A percentile compares a stretch with the other conserved stretches of the same genome.
phyloP scores from a whole-genome alignment of 1,140 invertebrate genomes.

The Drosophila dunni region DNA sequence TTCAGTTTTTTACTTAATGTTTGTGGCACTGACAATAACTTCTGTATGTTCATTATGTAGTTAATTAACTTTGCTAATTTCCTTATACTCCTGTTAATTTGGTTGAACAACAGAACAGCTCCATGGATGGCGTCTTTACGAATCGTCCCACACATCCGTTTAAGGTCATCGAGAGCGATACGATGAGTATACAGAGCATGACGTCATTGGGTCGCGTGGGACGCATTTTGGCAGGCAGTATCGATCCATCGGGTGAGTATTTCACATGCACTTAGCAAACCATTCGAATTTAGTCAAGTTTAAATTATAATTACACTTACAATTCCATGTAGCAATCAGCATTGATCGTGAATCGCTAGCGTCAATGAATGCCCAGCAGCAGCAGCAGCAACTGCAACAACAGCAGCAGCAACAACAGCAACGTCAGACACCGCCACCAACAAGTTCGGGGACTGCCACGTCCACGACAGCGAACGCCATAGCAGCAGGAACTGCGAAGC shows the following conservation, averaged over 20 bases:
- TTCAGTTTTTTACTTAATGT: constrained; percentile 7
- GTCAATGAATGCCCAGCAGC: constrained; percentile 66
- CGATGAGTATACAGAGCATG: constrained; percentile 93
- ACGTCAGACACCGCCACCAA: constrained; percentile 44
- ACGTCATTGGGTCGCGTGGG: constrained; percentile 93
- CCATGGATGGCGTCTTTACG: constrained; percentile 87
- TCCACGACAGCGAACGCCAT: constrained; percentile 29
- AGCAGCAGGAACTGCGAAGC: constrained; percentile 50
- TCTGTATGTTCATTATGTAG: neutral
- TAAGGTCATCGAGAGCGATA: constrained; percentile 93
- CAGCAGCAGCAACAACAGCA: constrained; percentile 47
- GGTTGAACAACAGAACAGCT: constrained; percentile 76
- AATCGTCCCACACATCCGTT: constrained; percentile 89
- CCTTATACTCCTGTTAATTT: constrained; percentile 1
- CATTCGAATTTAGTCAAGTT: constrained; percentile 18
- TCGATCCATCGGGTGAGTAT: constrained; percentile 85
- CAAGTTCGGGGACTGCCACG: constrained; percentile 16
- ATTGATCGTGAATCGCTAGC: constrained; percentile 80
- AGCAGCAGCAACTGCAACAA: constrained; percentile 53
- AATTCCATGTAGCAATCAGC: constrained; percentile 63
- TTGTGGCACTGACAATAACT: constrained; percentile 8
- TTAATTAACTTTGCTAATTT: constrained; percentile 44
- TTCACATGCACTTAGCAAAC: constrained; percentile 21
- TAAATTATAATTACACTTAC: neutral
- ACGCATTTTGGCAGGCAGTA: constrained; percentile 89